Conservation (phyloP, 1,140 invertebrate species). For the Pseudobourletiella spinata region DNA sequence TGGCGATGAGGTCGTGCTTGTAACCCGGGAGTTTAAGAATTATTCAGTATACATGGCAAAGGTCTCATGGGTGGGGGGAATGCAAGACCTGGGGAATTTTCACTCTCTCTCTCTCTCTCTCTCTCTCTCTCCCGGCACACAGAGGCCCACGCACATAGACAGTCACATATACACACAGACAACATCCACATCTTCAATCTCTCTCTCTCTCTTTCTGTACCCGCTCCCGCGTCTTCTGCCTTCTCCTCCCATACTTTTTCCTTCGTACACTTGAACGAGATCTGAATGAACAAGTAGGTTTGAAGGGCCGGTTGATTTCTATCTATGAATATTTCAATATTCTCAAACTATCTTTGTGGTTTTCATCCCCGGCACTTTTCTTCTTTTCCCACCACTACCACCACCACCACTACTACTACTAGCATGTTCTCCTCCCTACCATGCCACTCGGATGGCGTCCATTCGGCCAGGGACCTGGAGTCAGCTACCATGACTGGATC, state of each 20-base stretch:
- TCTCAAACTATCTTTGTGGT: slow-evolving; percentile 11
- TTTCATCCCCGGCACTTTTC: neutral
- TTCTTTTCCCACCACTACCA: no score
- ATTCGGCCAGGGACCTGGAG: no score
- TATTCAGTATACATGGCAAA: neutral
- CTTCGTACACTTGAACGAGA: neutral
- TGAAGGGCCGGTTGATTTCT: slow-evolving; percentile 1
- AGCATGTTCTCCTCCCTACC: no score
- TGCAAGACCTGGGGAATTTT: slow-evolving; percentile 11
- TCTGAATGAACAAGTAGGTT: slow-evolving; percentile 5
- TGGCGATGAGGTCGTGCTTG: no score
- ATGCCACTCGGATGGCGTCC: no score
- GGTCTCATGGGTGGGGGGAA: slow-evolving; percentile 2
- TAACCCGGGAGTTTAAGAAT: slow-evolving; percentile 5
- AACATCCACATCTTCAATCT: neutral
- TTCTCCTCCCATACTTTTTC: neutral
- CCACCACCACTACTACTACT: no score
- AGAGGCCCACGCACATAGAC: no score
- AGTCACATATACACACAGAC: neutral
- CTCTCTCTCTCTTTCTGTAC: neutral
- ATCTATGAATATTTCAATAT: slow-evolving; percentile 17
- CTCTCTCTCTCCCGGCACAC: no score
- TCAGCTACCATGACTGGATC: no score
- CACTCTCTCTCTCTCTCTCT: neutral
- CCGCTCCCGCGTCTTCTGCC: neutral